Evolutionary conservation across 2,797 vertebrate species (phyloP).

Genomic region (Dromococcyx pavoninus): DNA sequence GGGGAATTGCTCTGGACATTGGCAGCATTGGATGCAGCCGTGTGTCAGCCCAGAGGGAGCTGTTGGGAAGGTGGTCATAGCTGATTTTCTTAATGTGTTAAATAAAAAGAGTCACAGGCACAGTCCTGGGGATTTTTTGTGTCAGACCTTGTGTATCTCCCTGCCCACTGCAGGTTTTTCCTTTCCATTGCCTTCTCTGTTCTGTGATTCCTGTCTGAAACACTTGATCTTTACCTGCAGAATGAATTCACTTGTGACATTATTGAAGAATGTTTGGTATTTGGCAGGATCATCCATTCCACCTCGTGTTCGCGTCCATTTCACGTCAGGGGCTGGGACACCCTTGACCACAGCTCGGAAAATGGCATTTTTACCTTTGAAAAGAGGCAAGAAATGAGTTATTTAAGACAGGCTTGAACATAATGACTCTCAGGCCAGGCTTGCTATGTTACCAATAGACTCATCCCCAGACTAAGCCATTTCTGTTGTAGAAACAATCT

Average conservation of each 20-base stretch:
- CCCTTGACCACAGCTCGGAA: conserved; percentile 84
- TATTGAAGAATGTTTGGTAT: conserved; percentile 75
- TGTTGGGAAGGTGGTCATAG: too few relatives aligned
- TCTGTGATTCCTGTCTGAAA: neutral
- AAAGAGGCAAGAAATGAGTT: neutral
- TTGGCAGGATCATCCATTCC: conserved; percentile 73
- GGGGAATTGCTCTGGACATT: too few relatives aligned
- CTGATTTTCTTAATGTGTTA: too few relatives aligned
- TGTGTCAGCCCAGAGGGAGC: too few relatives aligned
- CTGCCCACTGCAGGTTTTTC: neutral
- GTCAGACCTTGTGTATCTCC: too few relatives aligned
- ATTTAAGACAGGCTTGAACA: neutral
- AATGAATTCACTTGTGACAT: conserved; percentile 74
- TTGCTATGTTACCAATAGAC: neutral
- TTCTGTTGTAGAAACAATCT: neutral
- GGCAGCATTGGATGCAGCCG: too few relatives aligned
- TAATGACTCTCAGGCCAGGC: neutral
- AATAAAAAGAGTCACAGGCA: too few relatives aligned
- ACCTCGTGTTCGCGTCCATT: conserved; percentile 78
- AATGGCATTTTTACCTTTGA: conserved; percentile 80
- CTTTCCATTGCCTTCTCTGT: neutral
- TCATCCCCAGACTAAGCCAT: neutral
- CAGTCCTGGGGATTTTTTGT: too few relatives aligned
- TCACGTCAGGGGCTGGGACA: conserved; percentile 81
- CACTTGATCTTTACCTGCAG: conserved; percentile 79